Evolutionary conservation across 2,888 invertebrate genomes (phyloP), one percentile per base, ranked within the genome.

Genomic region (Lasioglossum zephyrum): DNA sequence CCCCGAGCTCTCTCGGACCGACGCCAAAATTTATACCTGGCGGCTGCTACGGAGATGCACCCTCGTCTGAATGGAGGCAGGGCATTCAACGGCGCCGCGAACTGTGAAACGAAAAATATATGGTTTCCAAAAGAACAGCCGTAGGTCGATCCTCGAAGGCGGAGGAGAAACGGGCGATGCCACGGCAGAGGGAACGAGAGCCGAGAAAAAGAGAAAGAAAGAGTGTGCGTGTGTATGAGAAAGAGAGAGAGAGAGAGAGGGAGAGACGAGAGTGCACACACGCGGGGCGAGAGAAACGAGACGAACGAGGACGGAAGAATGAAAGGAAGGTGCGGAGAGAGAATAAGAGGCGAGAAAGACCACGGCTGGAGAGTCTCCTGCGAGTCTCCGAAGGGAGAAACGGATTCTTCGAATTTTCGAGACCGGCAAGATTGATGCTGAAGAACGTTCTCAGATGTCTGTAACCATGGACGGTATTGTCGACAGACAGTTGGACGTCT

Each of bases 21-120:
- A 91, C 93, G 92, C 92, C 92, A 92, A 94, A 94, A 94, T 94
- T 94, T 94, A 94, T 94, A 94, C 94, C 94, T 94, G 94, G 92
- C 92, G 92, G 91, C 92, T 91, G 93, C 88, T 91, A 88, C 87
- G 89, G 90, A 92, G 93, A 91, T 92, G 92, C 93, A 93, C 92
- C 93, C 92, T 93, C 92, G 91, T 92, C 92, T 89, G 91, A 92
- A 93, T 92, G 91, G 90, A 89, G 91, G 89, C 88, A 89, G 91
- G 91, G 92, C 91, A 93, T 94, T 94, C 93, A 93, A 93, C 92
- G 92, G 91, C 92, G 92, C 92, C 92, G 92, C 92, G 90, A 91
- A 93, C 93, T 93, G 93, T 93, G 93, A 92, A 94, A 94, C 94
- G 93, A 94, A 94, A 94, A 93, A 94, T 93, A 93, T 92, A 92